Evolutionary conservation across 2,113 vertebrate species (phyloP), one percentile per base, ranked within the genome.

Genomic region (Proterorhinus semilunaris): DNA sequence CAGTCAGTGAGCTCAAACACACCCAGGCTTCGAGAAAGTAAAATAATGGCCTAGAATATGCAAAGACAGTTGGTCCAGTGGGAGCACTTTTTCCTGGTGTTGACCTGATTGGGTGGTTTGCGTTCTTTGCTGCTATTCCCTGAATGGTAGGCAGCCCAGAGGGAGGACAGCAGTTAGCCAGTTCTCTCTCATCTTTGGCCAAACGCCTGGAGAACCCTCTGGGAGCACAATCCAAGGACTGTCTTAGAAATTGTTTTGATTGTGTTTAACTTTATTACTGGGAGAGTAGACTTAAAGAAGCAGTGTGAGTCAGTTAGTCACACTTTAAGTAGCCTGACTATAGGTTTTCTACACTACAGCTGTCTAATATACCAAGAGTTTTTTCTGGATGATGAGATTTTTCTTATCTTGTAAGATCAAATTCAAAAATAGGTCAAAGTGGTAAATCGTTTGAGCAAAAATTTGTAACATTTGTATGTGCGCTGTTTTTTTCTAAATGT

Each of bases 101-200:
- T 88, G 88, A 88, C 85, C 88, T 90, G 89, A 91, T 87, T 89
- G 87, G 84, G 80, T 78, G 85, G 79, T 61, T 78, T 75, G 68
- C 21, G 12, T 75, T 72, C 75, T 64, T 62, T 21, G 27, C 83
- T 65, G 79, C 72, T 91, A 73, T 88, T 88, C 81, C 80, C 83
- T 71, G 68, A 87, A 83, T 88, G 84, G 74, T 66, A 86, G 66
- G 71, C 61, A 80, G 75, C 85, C 78, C 85, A 67, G 53, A 61
- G 68, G 83, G 79, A 81, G 67, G 84, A 76, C 78, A 80, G 79
- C 76, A 75, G 83, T 83, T 80, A 77, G 79, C 81, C 76, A 55
- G 71, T 43, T 85, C 66, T 74, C 63, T 83, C 81, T 78, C 76
- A 64, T 84, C 74, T 85, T 75, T 84, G 88, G 81, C 74, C 81